These are phyloP conservation scores for Lepus townsendii DNA, from an alignment of 2,797 vertebrate genomes.

Conservation along the genomic window DNA sequence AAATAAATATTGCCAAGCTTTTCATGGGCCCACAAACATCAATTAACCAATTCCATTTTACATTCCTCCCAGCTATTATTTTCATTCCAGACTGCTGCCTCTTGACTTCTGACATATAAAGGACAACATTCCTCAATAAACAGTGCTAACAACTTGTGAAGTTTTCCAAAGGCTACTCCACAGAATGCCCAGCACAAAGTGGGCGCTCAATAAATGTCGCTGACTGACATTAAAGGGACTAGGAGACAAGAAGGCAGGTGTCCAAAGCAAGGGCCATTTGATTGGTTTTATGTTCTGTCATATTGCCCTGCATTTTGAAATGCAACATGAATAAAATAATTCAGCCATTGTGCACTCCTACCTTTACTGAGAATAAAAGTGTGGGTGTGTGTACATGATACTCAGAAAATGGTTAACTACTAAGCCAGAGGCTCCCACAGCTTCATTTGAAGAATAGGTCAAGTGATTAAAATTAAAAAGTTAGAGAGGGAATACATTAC, in stretches of 20 bases:
- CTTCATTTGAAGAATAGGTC: neutral
- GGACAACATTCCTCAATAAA: slow-evolving; percentile 75
- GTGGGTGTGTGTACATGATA: neutral
- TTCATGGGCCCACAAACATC: slow-evolving; percentile 8
- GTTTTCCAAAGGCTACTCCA: slow-evolving; percentile 32
- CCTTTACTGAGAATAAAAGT: slow-evolving; percentile 24
- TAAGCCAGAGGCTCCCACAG: neutral
- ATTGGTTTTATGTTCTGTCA: neutral
- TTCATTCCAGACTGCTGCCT: neutral
- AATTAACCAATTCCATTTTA: slow-evolving; percentile 68
- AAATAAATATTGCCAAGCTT: slow-evolving; percentile 49
- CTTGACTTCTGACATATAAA: slow-evolving; percentile 67
- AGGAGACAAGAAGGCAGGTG: neutral
- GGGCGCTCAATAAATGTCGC: slow-evolving; percentile 45
- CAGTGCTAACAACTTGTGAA: neutral
- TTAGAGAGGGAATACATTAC: neutral
- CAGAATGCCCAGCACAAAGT: neutral
- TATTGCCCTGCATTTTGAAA: neutral
- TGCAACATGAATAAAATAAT: slow-evolving; percentile 58
- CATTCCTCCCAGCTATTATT: slow-evolving; percentile 59
- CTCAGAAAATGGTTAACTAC: slow-evolving; percentile 7
- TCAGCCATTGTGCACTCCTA: neutral
- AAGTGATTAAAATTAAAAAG: neutral
- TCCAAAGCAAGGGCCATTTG: neutral
- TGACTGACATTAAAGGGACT: slow-evolving; percentile 17